These are phyloP conservation scores for Trichonephila inaurata DNA, from an alignment of 1,140 invertebrate species.

Conservation along the genomic window DNA sequence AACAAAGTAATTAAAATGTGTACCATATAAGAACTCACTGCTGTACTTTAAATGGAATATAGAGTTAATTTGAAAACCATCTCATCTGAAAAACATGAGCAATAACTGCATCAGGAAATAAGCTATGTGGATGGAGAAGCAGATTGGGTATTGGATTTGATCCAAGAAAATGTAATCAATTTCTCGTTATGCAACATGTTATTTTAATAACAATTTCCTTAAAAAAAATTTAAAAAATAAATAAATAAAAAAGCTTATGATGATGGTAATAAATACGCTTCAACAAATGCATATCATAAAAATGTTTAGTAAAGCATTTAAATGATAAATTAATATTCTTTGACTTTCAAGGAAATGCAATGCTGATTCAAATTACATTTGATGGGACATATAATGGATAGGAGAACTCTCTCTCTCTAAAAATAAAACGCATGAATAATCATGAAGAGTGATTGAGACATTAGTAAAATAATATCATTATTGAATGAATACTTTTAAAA, in stretches of 20 bases:
- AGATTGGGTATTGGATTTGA: background rate
- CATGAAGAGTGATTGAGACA: too few species aligned
- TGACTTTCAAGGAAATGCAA: background rate
- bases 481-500: too few species aligned
- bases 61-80: background rate
- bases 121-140: background rate
- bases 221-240: too few species aligned
- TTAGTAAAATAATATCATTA: too few species aligned
- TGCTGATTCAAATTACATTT: background rate
- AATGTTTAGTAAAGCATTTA: background rate
- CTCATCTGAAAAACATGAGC: background rate
- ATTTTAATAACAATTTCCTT: background rate
- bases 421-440: too few species aligned
- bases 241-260: too few species aligned
- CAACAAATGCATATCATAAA: background rate
- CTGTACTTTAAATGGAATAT: background rate
- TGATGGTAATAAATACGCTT: constrained; percentile 14
- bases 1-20: background rate
- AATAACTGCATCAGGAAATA: background rate
- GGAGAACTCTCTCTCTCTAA: background rate
- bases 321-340: background rate
- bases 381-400: background rate
- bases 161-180: background rate
- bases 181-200: constrained; percentile 2
- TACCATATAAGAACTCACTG: background rate